Base-by-base conservation (phyloP, 1,140 invertebrate genomes). In the Drosophila ohnishii region DNA sequence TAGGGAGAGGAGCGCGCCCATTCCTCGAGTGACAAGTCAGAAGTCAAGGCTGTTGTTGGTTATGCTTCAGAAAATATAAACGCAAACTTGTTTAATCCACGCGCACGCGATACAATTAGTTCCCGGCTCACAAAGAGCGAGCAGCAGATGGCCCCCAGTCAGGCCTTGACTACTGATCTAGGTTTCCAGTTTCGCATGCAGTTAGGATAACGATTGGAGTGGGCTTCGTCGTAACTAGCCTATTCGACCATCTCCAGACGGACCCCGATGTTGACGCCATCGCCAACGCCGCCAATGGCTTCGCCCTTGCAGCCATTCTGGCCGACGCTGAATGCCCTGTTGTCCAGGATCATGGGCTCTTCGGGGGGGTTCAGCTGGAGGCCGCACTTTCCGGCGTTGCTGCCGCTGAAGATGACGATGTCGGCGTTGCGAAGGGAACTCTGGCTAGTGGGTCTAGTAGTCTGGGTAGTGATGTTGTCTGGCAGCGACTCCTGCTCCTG, bases 41-140 rank as follows among this genome's bases (percentile, higher is more conserved):
- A 59, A 70, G 51, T 45, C 53, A 60, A 45, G 53, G 19, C 45
- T 47, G 60, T 22, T 53, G 51, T 55, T 55, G 55, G 59, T 51
- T 62, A 69, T 82, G 74, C 55, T 74, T 81, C 51, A 60, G 47
- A 76, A 72, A 81, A 78, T 74, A 61, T 74, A 78, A 81, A 81
- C 74, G 79, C 78, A 81, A 55, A 78, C 74, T 74, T 72, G 56
- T 82, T 81, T 81, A 81, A 81, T 77, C 45, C 74, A 74, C 56
- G 50, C 60, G 59, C 63, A 69, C 48, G 56, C 56, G 42, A 66
- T 71, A 50, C 71, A 71, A 71, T 75, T 70, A 47, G 42, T 51
- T 60, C 16, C 30, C 13, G 11, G 47, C 55, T 28, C 50, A 42
- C 55, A 32, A 32, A 42, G 34, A n/a, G 44, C 32, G 58, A 55